Conservation (phyloP, 1,140 invertebrate genomes). For the Temnothorax curvispinosus region DNA sequence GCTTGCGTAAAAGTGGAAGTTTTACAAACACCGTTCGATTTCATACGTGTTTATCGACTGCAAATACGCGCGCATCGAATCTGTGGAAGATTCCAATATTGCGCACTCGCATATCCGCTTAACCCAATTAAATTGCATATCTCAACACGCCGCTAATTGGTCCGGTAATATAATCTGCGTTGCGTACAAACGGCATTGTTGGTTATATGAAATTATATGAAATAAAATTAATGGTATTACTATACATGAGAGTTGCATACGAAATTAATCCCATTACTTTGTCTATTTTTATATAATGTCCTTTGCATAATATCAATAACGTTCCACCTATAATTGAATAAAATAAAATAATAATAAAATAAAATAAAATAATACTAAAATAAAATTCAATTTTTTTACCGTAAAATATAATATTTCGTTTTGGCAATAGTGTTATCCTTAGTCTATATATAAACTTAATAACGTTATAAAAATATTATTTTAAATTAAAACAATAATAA, state of each 20-base stretch:
- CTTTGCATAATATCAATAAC: background rate
- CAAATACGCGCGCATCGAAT: background rate
- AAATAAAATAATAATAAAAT: no score
- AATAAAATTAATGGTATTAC: background rate
- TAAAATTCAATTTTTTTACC: background rate
- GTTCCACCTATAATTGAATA: background rate
- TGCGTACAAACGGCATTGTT: background rate
- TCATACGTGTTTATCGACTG: background rate
- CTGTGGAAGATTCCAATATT: constrained; percentile 15
- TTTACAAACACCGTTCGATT: background rate
- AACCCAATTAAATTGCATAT: constrained; percentile 29
- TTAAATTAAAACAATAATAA: background rate
- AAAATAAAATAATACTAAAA: background rate
- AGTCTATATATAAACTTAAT: background rate
- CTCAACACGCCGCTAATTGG: constrained; percentile 7
- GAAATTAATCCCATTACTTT: background rate
- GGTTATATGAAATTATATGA: constrained; percentile 1
- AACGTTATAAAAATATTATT: background rate
- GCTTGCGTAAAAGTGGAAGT: background rate
- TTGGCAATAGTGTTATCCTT: background rate
- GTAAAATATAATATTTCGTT: background rate
- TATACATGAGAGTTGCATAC: background rate
- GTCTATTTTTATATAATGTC: background rate
- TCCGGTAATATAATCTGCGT: background rate
- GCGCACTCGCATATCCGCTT: background rate